Base-by-base conservation (phyloP, 2,113 vertebrate species). In the Rhinogobius similis region DNA sequence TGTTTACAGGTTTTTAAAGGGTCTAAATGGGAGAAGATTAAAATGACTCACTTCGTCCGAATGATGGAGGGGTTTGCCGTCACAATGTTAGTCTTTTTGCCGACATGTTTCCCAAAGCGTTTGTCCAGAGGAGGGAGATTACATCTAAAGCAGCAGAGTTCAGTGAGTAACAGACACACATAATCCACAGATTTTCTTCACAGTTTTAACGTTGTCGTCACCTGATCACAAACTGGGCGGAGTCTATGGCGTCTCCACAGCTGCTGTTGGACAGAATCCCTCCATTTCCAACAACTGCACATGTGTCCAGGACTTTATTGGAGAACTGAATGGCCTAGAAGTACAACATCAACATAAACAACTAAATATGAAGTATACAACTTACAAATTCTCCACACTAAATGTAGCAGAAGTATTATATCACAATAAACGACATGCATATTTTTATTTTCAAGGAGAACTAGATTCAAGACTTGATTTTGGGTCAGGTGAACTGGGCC, bases 41-140 rank as follows among this genome's bases (percentile, higher is more conserved):
- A n/a, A 7, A 5, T 18, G 16, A 56, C 96, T 97, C 89, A 98
- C 97, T 94, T 97, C 9, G 94, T 87, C 0, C 82, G 0, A 36
- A 99, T 91, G 79, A 98, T 98, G 88, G 95, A 97, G 0, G 97
- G 97, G 75, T 98, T 99, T 67, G 96, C 91, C 24, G 97, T 98
- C 78, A 98, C 97, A 2, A 98, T 91, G 78, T 93, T 90, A 5
- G 97, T 98, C 90, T 97, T 97, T 72, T 82, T 91, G 70, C 97
- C 97, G 38, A 98, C 96, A 64, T 98, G 93, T 88, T 88, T 90
- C 81, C 87, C 90, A 68, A 93, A 70, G 53, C 79, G 91, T 58
- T 94, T 93, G 1, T 63, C 79, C 48, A 93, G 84, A 73, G 97
- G 97, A 43, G 97, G 96, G 2, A 98, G 93, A 89, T 99, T 99